Conservation (phyloP, 2,797 vertebrate species). For the Hoplostethus atlanticus region DNA sequence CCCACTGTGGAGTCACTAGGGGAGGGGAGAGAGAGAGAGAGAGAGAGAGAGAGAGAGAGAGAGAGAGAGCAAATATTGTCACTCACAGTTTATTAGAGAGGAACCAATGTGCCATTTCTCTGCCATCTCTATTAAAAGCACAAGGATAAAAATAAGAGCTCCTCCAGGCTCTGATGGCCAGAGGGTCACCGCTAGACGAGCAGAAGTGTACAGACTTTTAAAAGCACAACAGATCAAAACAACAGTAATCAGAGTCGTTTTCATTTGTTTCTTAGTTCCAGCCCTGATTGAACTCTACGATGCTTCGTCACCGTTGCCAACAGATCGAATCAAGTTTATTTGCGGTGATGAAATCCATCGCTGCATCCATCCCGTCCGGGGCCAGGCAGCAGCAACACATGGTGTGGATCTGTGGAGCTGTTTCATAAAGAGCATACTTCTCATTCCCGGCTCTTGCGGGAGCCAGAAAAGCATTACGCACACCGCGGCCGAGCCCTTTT, state of each 20-base stretch:
- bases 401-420: slow-evolving; percentile 41
- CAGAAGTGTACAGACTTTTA: too few species aligned
- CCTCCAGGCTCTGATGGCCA: slow-evolving; percentile 37
- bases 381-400: slow-evolving; percentile 3
- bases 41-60: too few species aligned
- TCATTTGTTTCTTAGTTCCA: background rate
- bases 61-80: background rate
- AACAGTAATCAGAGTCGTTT: background rate
- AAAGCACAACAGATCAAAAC: too few species aligned
- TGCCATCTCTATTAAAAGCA: slow-evolving; percentile 63
- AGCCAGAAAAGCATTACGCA: slow-evolving; percentile 24
- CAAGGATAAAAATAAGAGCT: slow-evolving; percentile 18
- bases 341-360: slow-evolving; percentile 2
- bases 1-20: too few species aligned
- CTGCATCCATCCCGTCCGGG: background rate
- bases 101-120: slow-evolving; percentile 17
- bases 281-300: background rate
- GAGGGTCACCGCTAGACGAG: slow-evolving; percentile 1
- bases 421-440: slow-evolving; percentile 49
- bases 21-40: too few species aligned
- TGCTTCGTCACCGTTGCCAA: background rate
- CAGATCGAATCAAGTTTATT: slow-evolving; percentile 21
- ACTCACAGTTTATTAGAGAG: slow-evolving; percentile 3
- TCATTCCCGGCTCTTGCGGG: slow-evolving; percentile 37
- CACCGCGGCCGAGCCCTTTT: slow-evolving; percentile 24